Evolutionary conservation across 2,113 vertebrate genomes (phyloP).

Genomic region (Equus przewalskii): DNA sequence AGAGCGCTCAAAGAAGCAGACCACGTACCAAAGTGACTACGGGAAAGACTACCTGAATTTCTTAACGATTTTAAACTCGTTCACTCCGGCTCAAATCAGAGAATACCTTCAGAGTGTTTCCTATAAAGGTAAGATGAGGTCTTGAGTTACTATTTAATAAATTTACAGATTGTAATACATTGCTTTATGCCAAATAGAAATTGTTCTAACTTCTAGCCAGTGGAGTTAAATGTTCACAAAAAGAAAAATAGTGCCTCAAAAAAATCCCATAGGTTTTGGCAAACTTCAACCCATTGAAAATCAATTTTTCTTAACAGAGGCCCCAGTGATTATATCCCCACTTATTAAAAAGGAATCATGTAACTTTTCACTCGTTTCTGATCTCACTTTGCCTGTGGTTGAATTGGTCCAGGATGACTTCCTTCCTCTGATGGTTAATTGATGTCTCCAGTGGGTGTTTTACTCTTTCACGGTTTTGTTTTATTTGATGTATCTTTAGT

Average conservation of each 20-base stretch:
- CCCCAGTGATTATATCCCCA: background rate
- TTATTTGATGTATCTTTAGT: background rate
- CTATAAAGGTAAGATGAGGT: conserved; percentile 81
- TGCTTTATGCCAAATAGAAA: background rate
- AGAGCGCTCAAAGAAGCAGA: conserved; percentile 83
- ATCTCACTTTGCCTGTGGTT: background rate
- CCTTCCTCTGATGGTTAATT: background rate
- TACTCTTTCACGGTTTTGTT: background rate
- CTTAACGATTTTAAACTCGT: conserved; percentile 81
- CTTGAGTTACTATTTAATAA: background rate
- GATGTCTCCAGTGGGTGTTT: background rate
- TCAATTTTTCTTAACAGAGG: background rate
- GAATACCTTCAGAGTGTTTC: conserved; percentile 83
- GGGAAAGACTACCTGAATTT: conserved; percentile 84
- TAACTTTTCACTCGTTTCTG: background rate
- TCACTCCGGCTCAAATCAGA: conserved; percentile 84
- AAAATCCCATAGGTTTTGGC: background rate
- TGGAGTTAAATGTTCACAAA: background rate
- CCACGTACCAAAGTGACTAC: conserved; percentile 87
- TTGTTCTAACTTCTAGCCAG: background rate
- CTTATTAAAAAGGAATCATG: background rate
- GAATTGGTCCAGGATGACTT: background rate
- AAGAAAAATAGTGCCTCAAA: background rate
- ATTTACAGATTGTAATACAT: background rate
- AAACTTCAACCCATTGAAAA: background rate